These are phyloP conservation scores for Alectoris magna DNA, from an alignment of 2,797 vertebrate genomes.

Conservation along the genomic window DNA sequence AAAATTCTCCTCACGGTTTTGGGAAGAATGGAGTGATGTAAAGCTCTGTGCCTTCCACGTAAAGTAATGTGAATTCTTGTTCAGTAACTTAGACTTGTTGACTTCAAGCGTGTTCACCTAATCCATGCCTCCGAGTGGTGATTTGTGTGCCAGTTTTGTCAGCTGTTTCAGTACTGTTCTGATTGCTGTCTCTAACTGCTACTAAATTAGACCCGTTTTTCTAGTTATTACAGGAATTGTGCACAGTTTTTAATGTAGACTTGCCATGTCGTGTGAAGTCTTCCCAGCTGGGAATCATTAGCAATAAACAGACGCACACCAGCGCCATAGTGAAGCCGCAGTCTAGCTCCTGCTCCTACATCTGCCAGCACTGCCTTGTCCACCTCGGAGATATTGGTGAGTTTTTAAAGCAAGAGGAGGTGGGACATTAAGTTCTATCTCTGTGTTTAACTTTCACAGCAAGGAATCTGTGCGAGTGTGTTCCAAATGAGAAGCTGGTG, in stretches of 20 bases:
- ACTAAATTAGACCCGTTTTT: slow-evolving; percentile 35
- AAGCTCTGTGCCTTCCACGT: neutral
- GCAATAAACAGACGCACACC: slow-evolving; percentile 92
- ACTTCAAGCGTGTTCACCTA: neutral
- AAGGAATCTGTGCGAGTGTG: neutral
- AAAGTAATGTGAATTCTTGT: neutral
- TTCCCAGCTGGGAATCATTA: slow-evolving; percentile 97
- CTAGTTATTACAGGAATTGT: slow-evolving; percentile 96
- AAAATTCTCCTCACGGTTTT: neutral
- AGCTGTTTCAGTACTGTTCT: neutral
- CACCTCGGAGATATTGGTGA: slow-evolving; percentile 99
- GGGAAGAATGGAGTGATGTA: neutral
- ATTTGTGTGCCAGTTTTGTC: neutral
- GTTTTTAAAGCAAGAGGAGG: slow-evolving; percentile 23
- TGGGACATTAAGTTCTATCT: neutral
- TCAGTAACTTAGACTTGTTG: neutral
- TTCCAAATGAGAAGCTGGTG: neutral
- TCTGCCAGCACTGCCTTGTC: slow-evolving; percentile 99
- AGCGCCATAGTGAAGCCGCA: slow-evolving; percentile 96
- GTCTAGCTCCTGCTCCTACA: slow-evolving; percentile 98
- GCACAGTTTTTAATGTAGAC: slow-evolving; percentile 98
- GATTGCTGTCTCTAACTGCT: neutral
- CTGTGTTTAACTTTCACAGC: neutral
- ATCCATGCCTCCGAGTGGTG: accelerated
- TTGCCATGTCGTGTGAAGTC: slow-evolving; percentile 96